Conservation (phyloP, 2,113 vertebrate species). For the Sitta europaea region DNA sequence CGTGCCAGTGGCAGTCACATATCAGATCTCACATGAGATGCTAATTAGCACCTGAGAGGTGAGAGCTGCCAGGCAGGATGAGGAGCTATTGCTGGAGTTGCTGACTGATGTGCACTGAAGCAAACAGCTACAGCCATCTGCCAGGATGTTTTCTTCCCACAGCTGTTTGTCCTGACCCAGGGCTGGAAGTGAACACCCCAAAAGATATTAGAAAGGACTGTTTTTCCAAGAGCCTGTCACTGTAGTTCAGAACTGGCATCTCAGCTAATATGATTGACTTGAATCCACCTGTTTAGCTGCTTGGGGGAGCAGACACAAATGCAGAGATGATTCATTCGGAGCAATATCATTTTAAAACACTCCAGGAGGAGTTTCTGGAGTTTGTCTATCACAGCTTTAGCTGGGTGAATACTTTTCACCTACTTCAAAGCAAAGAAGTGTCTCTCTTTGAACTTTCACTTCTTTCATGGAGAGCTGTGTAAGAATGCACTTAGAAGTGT, state of each 20-base stretch:
- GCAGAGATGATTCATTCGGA: background rate
- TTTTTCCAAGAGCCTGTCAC: background rate
- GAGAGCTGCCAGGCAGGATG: background rate
- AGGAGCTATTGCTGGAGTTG: background rate
- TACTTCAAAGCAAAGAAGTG: background rate
- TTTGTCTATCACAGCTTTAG: background rate
- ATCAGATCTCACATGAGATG: background rate
- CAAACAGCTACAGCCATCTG: slow-evolving; percentile 2
- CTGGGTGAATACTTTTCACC: background rate
- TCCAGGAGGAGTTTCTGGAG: background rate
- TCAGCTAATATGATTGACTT: background rate
- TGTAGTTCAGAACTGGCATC: background rate
- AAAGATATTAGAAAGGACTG: background rate
- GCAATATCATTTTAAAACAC: background rate
- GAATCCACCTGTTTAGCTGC: background rate
- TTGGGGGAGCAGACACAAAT: background rate
- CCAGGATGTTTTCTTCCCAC: background rate
- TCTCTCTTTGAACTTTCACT: background rate
- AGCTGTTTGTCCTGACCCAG: background rate
- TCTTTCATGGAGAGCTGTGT: background rate
- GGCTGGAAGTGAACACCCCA: background rate
- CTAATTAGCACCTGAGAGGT: slow-evolving; percentile 40
- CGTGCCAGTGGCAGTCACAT: background rate
- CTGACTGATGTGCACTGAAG: background rate
- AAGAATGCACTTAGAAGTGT: background rate